Percentiles rank a stretch among this genome's conserved stretches.
Evolutionary conservation across 2,888 invertebrate genomes (phyloP).

Genomic region (Hypolimnas misippus): DNA sequence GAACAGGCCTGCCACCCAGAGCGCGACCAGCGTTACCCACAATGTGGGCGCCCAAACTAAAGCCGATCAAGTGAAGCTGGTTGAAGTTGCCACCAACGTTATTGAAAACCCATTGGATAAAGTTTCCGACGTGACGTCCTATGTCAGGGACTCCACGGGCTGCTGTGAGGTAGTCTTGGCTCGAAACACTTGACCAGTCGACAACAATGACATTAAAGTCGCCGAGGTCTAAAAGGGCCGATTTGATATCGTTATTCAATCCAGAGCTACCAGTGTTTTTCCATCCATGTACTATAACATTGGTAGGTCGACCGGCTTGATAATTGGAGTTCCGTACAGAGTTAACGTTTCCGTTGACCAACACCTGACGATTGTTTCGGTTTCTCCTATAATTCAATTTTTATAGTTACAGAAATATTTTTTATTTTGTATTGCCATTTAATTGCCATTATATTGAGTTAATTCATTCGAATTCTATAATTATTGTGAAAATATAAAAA

Average conservation of each 20-base stretch:
- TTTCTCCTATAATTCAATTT: too few relatives aligned
- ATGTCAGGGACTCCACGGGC: slow-evolving; percentile 51
- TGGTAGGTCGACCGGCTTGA: slow-evolving; percentile 45
- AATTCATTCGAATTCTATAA: too few relatives aligned
- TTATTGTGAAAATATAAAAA: too few relatives aligned
- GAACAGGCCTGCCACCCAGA: slow-evolving; percentile 52
- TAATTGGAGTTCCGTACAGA: slow-evolving; percentile 54
- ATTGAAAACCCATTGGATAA: slow-evolving; percentile 40
- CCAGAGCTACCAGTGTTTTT: slow-evolving; percentile 48
- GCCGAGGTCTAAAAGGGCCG: slow-evolving; percentile 50
- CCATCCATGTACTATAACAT: slow-evolving; percentile 58
- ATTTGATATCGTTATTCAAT: slow-evolving; percentile 48
- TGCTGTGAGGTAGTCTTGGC: slow-evolving; percentile 52
- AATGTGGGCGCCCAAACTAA: slow-evolving; percentile 74
- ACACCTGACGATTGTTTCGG: slow-evolving; percentile 47
- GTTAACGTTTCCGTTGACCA: slow-evolving; percentile 49
- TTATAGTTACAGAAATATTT: too few relatives aligned
- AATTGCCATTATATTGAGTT: too few relatives aligned
- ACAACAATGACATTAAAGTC: slow-evolving; percentile 60
- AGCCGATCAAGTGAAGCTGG: slow-evolving; percentile 68
- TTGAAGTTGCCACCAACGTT: slow-evolving; percentile 47
- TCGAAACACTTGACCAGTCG: slow-evolving; percentile 57
- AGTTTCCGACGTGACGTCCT: slow-evolving; percentile 57
- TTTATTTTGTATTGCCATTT: too few relatives aligned
- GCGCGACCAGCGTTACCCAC: slow-evolving; percentile 67